phyloP scores from a whole-genome alignment of 2,888 invertebrate genomes.

The Aethes cnicana region DNA sequence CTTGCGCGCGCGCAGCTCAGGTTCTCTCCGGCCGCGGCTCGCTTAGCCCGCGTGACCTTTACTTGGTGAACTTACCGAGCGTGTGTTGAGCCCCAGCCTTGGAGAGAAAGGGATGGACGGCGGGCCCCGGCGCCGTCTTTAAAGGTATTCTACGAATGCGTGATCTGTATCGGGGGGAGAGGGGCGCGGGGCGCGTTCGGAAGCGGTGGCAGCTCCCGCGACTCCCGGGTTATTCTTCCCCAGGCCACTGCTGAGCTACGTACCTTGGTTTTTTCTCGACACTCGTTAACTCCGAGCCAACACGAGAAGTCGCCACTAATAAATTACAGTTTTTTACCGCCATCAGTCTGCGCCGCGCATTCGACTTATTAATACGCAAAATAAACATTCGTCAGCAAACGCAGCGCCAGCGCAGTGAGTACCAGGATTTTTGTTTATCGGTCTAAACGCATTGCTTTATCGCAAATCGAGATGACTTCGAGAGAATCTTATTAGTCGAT shows the following conservation, averaged over 20 bases:
- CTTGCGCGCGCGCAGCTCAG: slow-evolving; percentile 77
- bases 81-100: slow-evolving; percentile 71
- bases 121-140: slow-evolving; percentile 69
- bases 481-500: slow-evolving; percentile 19
- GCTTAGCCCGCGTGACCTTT: slow-evolving; percentile 80
- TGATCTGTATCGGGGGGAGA: slow-evolving; percentile 81
- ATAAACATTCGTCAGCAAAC: slow-evolving; percentile 78
- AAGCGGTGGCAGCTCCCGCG: slow-evolving; percentile 83
- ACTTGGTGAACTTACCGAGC: slow-evolving; percentile 81
- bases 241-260: slow-evolving; percentile 82
- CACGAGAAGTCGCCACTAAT: slow-evolving; percentile 85
- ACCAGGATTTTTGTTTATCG: slow-evolving; percentile 62
- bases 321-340: slow-evolving; percentile 82
- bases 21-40: slow-evolving; percentile 73
- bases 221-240: slow-evolving; percentile 84
- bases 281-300: slow-evolving; percentile 84
- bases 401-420: slow-evolving; percentile 79
- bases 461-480: slow-evolving; percentile 19
- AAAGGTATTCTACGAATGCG: slow-evolving; percentile 82
- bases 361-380: slow-evolving; percentile 78
- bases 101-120: slow-evolving; percentile 75
- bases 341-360: slow-evolving; percentile 81
- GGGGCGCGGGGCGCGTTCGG: slow-evolving; percentile 76
- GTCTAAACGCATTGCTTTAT: slow-evolving; percentile 62
- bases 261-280: slow-evolving; percentile 84